Evolutionary conservation across 2,888 invertebrate genomes (phyloP), one percentile per base, ranked within the genome.

Genomic region (Anarsia innoxiella): DNA sequence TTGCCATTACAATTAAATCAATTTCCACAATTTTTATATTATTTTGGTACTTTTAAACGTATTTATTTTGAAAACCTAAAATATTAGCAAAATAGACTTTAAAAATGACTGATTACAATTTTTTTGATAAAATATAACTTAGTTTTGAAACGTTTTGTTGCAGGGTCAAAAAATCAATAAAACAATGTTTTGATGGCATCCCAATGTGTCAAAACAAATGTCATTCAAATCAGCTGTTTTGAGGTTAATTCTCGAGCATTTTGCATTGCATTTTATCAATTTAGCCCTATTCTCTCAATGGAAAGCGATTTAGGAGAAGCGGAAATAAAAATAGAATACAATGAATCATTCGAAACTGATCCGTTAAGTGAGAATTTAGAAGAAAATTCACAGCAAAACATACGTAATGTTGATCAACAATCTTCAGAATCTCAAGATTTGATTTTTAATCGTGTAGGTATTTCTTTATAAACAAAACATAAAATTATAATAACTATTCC

Each of bases 281-380:
- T 25, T n/a, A n/a, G n/a, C n/a, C n/a, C n/a, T 5, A 19, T 19
- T 23, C 15, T 11, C 19, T 15, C 29, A 31, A 57, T 52, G 51
- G 42, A 41, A 8, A 15, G 40, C 30, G 36, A 37, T 26, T 27
- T 42, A 8, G 57, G 56, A 12, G 61, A 67, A 49, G 40, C 29
- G 9, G 61, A 62, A 58, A 71, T 71, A 37, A 67, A 68, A 53
- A 58, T 71, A 26, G 69, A 71, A 56, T 69, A 66, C 42, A 49
- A 44, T 33, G 63, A 64, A 16, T 38, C 41, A 2, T 39, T 41
- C n/a, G 61, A 61, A 37, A 29, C 12, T 1, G 71, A 71, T 41
- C 70, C 69, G 15, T 44, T 69, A 13, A 11, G 40, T 39, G 39
- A 44, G 25, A 25, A 9, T 9, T n/a, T n/a, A 25, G 25, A 25